phyloP scores from a whole-genome alignment of 2,113 vertebrate species.

The Hippopotamus amphibius region DNA sequence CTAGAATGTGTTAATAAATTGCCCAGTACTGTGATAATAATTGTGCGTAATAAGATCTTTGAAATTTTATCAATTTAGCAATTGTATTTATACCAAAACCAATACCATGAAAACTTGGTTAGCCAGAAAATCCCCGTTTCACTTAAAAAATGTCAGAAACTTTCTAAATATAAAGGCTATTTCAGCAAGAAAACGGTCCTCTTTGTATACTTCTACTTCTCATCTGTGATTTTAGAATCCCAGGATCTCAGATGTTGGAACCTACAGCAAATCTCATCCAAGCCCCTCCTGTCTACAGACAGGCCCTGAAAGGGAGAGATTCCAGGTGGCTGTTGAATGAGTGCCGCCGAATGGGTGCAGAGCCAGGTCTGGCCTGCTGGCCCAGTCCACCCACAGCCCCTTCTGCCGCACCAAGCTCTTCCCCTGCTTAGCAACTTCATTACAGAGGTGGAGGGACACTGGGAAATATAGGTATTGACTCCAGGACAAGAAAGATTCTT shows the following conservation, averaged over 20 bases:
- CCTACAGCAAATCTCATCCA: neutral
- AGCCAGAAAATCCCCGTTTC: conserved; percentile 7
- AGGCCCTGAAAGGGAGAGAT: neutral
- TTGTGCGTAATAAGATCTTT: neutral
- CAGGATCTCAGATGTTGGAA: neutral
- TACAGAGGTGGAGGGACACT: neutral
- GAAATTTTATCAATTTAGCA: conserved; percentile 1
- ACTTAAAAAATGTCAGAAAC: neutral
- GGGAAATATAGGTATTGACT: neutral
- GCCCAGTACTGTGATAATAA: neutral
- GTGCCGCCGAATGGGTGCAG: accelerated
- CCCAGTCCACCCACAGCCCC: neutral
- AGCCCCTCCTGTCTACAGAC: neutral
- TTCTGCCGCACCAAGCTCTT: neutral
- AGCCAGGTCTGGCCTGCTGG: neutral
- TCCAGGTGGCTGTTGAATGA: neutral
- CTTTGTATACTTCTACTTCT: neutral
- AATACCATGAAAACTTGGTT: conserved; percentile 34
- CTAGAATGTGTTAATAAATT: conserved; percentile 33
- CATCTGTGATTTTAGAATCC: neutral
- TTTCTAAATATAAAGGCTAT: conserved; percentile 33
- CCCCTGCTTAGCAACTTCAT: neutral
- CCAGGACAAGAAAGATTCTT: neutral
- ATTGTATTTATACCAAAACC: conserved; percentile 5
- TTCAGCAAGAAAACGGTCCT: neutral